These are phyloP conservation scores for Panthera leo DNA, from an alignment of 2,113 vertebrate genomes.

Conservation along the genomic window DNA sequence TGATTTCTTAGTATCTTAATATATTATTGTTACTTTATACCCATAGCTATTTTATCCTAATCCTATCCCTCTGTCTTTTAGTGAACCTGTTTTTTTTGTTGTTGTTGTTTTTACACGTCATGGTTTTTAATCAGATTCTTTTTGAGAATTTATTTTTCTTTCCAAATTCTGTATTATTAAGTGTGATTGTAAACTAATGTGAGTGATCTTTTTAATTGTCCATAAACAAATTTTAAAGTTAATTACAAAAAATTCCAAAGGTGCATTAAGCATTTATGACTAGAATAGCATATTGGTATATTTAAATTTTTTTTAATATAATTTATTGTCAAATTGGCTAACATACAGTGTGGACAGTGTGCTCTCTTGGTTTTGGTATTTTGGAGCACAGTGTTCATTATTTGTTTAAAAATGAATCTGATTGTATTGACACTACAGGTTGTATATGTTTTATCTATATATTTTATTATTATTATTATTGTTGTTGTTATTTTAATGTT, in stretches of 20 bases:
- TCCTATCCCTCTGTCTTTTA: not conserved
- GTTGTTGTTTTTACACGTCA: not conserved
- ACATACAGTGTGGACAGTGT: no score
- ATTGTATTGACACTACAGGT: not conserved
- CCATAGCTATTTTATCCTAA: not conserved
- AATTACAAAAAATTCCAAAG: not conserved
- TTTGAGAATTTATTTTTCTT: not conserved
- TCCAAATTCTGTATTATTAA: not conserved
- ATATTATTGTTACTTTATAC: not conserved
- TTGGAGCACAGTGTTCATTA: not conserved
- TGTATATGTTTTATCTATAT: not conserved
- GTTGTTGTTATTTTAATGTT: no score
- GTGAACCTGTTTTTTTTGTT: not conserved
- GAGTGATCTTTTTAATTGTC: not conserved
- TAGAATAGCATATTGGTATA: not conserved
- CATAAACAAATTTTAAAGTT: not conserved
- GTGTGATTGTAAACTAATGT: not conserved
- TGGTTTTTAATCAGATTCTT: not conserved
- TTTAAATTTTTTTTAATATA: no score
- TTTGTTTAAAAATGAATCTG: not conserved
- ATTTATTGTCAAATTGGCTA: no score
- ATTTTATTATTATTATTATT: no score
- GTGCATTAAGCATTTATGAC: not conserved
- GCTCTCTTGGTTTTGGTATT: not conserved
- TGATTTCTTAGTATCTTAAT: not conserved